A percentile compares a stretch with the other conserved stretches of the same genome.
phyloP scores from a whole-genome alignment of 2,888 invertebrate species.

The Cephus spinipes region DNA sequence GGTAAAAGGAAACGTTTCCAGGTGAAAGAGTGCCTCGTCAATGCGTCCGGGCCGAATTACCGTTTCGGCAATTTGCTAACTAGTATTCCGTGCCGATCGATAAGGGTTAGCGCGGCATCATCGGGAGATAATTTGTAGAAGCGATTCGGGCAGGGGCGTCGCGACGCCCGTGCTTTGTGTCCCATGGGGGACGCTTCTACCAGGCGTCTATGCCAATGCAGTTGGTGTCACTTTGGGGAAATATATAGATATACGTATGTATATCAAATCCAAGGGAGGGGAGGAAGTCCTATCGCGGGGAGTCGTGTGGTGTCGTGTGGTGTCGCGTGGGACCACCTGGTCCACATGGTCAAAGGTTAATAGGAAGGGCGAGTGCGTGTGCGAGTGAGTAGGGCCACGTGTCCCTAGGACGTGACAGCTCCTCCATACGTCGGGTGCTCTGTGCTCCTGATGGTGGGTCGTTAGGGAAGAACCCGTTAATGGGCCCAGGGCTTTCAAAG shows the following conservation, averaged over 20 bases:
- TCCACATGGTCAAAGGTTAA: constrained; percentile 17
- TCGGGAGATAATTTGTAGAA: background rate
- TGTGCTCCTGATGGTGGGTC: too few species aligned
- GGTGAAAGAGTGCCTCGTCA: background rate
- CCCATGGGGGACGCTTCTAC: constrained; percentile 49
- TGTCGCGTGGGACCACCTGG: constrained; percentile 34
- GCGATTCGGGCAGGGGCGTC: constrained; percentile 27
- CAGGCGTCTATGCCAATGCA: constrained; percentile 47
- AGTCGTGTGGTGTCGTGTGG: constrained; percentile 46
- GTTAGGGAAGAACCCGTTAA: constrained; percentile 14
- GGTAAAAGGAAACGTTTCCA: constrained; percentile 30
- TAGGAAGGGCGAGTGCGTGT: constrained; percentile 8
- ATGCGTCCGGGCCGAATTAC: background rate
- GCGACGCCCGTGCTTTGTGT: constrained; percentile 41
- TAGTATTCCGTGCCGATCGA: background rate
- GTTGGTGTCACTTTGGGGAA: constrained; percentile 33
- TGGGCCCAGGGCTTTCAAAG: constrained; percentile 19
- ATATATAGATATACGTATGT: too few species aligned
- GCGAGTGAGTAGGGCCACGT: background rate
- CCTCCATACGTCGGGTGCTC: too few species aligned
- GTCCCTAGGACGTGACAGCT: too few species aligned
- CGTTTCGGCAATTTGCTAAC: constrained; percentile 5
- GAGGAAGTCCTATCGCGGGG: constrained; percentile 10
- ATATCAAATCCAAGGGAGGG: too few species aligned
- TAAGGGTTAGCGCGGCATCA: constrained; percentile 3